Evolutionary conservation across 2,888 invertebrate species (phyloP).

Genomic region (Melikaiella ostensackeni): DNA sequence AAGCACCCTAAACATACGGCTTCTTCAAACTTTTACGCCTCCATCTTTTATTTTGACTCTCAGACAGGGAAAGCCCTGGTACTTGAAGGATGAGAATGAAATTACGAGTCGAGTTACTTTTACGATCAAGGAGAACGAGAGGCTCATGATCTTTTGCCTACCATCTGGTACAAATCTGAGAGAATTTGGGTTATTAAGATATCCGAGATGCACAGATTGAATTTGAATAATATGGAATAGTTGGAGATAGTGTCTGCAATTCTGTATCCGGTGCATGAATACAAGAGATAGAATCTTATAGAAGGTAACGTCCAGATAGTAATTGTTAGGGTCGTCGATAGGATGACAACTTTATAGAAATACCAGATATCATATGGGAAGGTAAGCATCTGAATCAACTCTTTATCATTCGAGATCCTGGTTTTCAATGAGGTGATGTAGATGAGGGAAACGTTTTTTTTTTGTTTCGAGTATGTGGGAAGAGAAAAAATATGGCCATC

Average conservation of each 20-base stretch:
- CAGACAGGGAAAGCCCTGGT: conserved; percentile 18
- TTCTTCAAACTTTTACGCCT: conserved; percentile 63
- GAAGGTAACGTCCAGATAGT: background rate
- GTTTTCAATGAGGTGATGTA: background rate
- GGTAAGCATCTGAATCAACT: background rate
- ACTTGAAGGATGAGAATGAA: conserved; percentile 37
- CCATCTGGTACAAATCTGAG: conserved; percentile 14
- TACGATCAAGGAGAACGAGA: conserved; percentile 3
- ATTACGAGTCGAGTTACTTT: conserved; percentile 28
- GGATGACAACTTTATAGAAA: conserved; percentile 29
- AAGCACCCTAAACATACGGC: conserved; percentile 55
- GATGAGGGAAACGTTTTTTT: background rate
- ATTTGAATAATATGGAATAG: conserved; percentile 6
- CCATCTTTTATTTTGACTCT: conserved; percentile 50
- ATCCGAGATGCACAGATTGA: background rate
- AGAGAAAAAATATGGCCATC: conserved; percentile 11
- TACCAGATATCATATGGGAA: background rate
- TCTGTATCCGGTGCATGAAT: background rate
- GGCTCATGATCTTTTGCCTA: background rate
- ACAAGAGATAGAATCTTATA: conserved; percentile 20
- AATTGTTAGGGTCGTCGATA: background rate
- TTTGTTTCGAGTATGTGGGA: background rate
- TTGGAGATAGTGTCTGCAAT: background rate
- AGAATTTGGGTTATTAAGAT: conserved; percentile 7
- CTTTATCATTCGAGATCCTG: background rate